phyloP scores from a whole-genome alignment of 1,140 invertebrate genomes.

The Eriocheir sinensis region DNA sequence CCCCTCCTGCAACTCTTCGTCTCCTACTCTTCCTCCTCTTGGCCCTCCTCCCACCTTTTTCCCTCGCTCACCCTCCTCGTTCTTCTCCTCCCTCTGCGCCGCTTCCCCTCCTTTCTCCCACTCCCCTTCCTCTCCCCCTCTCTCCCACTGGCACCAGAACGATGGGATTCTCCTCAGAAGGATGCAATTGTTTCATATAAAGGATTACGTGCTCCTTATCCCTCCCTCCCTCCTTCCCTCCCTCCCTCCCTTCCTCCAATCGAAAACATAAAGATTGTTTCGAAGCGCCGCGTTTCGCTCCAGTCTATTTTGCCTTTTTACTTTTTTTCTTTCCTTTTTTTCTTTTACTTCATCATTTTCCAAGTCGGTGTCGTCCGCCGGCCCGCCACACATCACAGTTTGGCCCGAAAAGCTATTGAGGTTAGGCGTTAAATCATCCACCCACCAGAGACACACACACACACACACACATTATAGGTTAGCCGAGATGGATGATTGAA shows the following conservation, averaged over 20 bases:
- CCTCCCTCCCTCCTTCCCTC: not conserved
- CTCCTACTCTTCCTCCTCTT: not conserved
- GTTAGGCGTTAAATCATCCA: not conserved
- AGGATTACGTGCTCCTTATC: slow-evolving; percentile 69
- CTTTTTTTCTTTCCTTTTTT: not conserved
- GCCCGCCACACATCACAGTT: slow-evolving; percentile 1
- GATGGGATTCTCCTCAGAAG: slow-evolving; percentile 70
- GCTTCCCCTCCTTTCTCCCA: not conserved
- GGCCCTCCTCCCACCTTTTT: too few relatives aligned
- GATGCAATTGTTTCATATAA: slow-evolving; percentile 73
- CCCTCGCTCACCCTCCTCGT: too few relatives aligned
- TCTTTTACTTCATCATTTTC: not conserved
- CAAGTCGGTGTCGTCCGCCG: slow-evolving; percentile 1
- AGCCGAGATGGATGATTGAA: not conserved
- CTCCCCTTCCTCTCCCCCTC: not conserved
- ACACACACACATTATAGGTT: too few relatives aligned
- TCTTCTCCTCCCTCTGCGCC: too few relatives aligned
- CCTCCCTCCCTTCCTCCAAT: not conserved
- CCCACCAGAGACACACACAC: too few relatives aligned
- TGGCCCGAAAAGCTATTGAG: not conserved
- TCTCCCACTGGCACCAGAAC: slow-evolving; percentile 38
- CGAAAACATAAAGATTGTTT: not conserved
- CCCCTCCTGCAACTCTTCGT: too few relatives aligned
- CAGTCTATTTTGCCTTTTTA: not conserved
- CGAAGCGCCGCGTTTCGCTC: not conserved